phyloP scores from a whole-genome alignment of 2,797 vertebrate species.

The Diplodus puntazzo region DNA sequence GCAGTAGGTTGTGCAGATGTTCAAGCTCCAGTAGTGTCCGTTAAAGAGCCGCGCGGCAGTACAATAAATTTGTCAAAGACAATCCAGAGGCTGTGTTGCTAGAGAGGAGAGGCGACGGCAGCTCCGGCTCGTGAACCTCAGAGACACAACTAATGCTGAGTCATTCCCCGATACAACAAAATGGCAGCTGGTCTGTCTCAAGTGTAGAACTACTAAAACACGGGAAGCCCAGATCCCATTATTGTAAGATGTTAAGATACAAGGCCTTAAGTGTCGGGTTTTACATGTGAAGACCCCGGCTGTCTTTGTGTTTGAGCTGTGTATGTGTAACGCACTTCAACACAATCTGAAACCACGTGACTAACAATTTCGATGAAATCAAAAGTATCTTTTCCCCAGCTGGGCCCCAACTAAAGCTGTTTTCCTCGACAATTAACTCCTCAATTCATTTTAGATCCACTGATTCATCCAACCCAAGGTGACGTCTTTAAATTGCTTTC shows the following conservation, averaged over 20 bases:
- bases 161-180: slow-evolving; percentile 76
- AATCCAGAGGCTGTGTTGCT: slow-evolving; percentile 32
- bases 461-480: slow-evolving; percentile 14
- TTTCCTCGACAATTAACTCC: slow-evolving; percentile 32
- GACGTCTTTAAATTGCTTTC: slow-evolving; percentile 4
- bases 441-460: slow-evolving; percentile 21
- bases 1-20: slow-evolving; percentile 79
- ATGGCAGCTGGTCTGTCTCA: slow-evolving; percentile 75
- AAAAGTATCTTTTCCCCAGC: neutral
- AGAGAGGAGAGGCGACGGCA: slow-evolving; percentile 50
- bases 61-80: slow-evolving; percentile 67
- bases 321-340: neutral
- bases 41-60: slow-evolving; percentile 51
- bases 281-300: slow-evolving; percentile 4
- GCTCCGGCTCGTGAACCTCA: slow-evolving; percentile 51
- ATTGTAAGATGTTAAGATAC: slow-evolving; percentile 35
- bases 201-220: slow-evolving; percentile 59
- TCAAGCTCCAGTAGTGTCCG: slow-evolving; percentile 64
- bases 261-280: slow-evolving; percentile 21
- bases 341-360: neutral
- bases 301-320: slow-evolving; percentile 25
- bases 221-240: slow-evolving; percentile 44
- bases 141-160: slow-evolving; percentile 75
- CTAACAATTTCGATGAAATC: slow-evolving; percentile 13
- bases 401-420: slow-evolving; percentile 1